A percentile compares a stretch with the other conserved stretches of the same genome.
phyloP scores from a whole-genome alignment of 92 coral and sea anemone species.

The Parazoanthus atlanticus region DNA sequence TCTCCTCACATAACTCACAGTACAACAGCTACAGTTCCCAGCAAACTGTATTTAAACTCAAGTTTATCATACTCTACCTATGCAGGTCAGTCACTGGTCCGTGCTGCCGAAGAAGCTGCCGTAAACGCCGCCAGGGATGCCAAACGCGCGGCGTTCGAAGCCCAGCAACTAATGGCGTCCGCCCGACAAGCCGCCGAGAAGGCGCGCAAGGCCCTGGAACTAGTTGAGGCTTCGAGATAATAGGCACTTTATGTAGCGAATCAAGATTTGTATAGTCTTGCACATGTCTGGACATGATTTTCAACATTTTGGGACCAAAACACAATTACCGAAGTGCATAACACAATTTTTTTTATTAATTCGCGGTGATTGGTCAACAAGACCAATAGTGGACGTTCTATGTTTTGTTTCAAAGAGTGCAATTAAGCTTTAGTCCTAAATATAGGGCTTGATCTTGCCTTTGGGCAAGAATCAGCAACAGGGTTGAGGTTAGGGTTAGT shows the following conservation, averaged over 20 bases:
- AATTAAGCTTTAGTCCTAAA: too few species aligned
- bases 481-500: not conserved
- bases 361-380: too few species aligned
- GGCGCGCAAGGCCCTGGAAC: conserved; percentile 66
- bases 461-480: not conserved
- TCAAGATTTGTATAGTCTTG: not conserved
- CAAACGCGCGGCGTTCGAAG: conserved; percentile 76
- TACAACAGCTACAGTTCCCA: too few species aligned
- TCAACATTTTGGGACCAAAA: not conserved
- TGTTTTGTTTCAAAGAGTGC: too few species aligned
- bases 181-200: conserved; percentile 80
- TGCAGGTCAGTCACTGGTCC: conserved; percentile 65
- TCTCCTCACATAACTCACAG: too few species aligned
- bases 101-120: conserved; percentile 87
- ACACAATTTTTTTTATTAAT: not conserved
- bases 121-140: conserved; percentile 88
- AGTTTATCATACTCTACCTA: too few species aligned
- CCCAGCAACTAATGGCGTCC: conserved; percentile 69
- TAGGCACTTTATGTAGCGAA: not conserved
- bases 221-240: conserved; percentile 52
- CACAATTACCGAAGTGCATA: not conserved
- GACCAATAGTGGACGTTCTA: too few species aligned
- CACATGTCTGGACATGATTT: not conserved
- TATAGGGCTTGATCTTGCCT: too few species aligned
- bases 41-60: too few species aligned